phyloP scores from a whole-genome alignment of 2,113 vertebrate genomes.

The Aix galericulata region DNA sequence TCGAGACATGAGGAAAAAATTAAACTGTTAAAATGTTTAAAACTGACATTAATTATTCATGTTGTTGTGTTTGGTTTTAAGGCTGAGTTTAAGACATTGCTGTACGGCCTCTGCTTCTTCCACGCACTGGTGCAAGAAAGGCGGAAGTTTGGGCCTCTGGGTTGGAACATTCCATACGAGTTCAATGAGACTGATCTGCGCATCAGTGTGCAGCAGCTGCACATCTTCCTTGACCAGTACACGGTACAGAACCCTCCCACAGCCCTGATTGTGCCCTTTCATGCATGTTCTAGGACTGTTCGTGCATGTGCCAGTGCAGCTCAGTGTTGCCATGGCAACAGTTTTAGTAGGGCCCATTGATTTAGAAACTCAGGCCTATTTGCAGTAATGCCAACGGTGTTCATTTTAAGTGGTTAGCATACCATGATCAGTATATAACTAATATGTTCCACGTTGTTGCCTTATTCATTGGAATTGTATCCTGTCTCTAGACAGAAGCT shows the following conservation, averaged over 20 bases:
- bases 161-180: constrained; percentile 91
- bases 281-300: neutral
- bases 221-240: constrained; percentile 89
- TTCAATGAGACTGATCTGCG: constrained; percentile 89
- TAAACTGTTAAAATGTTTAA: neutral
- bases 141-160: constrained; percentile 87
- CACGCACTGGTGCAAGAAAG: constrained; percentile 88
- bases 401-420: neutral
- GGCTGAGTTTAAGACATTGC: constrained; percentile 88
- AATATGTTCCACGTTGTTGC: neutral
- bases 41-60: neutral
- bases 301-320: neutral
- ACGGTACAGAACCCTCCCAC: constrained; percentile 69
- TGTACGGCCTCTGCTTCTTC: constrained; percentile 91
- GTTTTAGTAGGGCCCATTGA: neutral
- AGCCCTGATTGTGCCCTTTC: neutral
- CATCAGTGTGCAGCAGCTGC: constrained; percentile 89
- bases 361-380: neutral
- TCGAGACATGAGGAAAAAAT: neutral
- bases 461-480: neutral
- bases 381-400: neutral
- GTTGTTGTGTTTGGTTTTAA: constrained; percentile 44
- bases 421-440: neutral
- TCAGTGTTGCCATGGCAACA: neutral
- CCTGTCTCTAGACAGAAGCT: neutral